These are phyloP conservation scores for Syngnathus scovelli DNA, from an alignment of 2,113 vertebrate species.

Conservation along the genomic window DNA sequence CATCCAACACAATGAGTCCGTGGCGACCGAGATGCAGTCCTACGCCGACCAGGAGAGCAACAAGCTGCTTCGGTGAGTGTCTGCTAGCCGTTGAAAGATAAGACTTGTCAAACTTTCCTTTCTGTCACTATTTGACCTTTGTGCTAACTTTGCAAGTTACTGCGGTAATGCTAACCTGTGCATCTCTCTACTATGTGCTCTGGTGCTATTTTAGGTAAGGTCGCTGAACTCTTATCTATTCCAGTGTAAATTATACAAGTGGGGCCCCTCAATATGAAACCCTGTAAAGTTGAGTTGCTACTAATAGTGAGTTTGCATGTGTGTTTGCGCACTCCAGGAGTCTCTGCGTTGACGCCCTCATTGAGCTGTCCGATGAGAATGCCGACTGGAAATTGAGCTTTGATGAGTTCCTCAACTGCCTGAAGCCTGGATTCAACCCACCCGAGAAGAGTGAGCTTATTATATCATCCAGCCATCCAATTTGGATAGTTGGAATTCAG, in stretches of 20 bases:
- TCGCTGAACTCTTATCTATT: conserved; percentile 25
- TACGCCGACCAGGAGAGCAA: conserved; percentile 91
- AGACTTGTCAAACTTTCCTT: neutral
- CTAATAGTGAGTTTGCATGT: conserved; percentile 15
- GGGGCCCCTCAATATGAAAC: conserved; percentile 27
- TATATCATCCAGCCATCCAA: neutral
- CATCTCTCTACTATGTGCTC: conserved; percentile 13
- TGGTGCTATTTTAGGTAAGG: conserved; percentile 38
- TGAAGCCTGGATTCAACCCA: conserved; percentile 91
- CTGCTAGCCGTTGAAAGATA: neutral
- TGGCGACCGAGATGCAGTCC: conserved; percentile 81
- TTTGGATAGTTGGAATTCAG: neutral
- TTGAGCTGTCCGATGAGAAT: conserved; percentile 97
- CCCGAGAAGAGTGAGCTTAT: conserved; percentile 88
- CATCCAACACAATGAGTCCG: conserved; percentile 91
- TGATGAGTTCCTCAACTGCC: conserved; percentile 94
- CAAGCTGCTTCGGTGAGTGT: conserved; percentile 84
- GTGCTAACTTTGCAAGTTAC: neutral
- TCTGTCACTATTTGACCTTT: neutral
- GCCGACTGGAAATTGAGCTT: conserved; percentile 98
- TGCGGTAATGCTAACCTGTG: conserved; percentile 2
- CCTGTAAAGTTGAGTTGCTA: neutral
- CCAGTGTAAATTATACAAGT: conserved; percentile 19
- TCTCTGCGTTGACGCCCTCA: conserved; percentile 93
- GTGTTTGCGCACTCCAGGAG: conserved; percentile 73